Evolutionary conservation across 2,113 vertebrate genomes (phyloP), one percentile per base, ranked within the genome.

Genomic region (Zosterops japonicus): DNA sequence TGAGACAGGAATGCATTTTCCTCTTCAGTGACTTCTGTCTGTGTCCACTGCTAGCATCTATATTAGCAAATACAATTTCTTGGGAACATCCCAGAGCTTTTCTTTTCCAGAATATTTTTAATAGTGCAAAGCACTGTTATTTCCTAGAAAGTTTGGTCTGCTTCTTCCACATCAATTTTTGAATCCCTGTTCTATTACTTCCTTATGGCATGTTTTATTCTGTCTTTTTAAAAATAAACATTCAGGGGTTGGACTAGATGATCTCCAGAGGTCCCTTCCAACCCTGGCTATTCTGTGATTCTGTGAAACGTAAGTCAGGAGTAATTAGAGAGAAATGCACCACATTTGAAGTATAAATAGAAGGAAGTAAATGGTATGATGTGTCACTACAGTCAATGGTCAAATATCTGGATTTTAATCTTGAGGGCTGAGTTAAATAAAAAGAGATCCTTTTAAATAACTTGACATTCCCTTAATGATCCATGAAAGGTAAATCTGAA

Each of bases 81-180:
- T 87, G 84, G 71, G 68, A 88, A 81, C 27, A 67, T 86, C 52
- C 59, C 44, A 44, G 69, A 74, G 46, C 64, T 86, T n/a, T 77
- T 74, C 2, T 78, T 83, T 86, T 68, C 41, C 31, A 52, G 56
- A 65, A 55, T 86, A 9, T 83, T 95, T 93, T 64, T 23, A 44
- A 21, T 63, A 80, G 52, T 78, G 44, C 36, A 88, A 60, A 79
- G 36, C 29, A 33, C 41, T 81, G 13, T 61, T 81, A 87, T 87
- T 96, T 90, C 80, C 65, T 90, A 92, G 95, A 94, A 95, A 92
- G 83, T 78, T 25, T 75, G 42, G 60, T 93, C 60, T 68, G 56
- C 50, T 69, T 85, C 89, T 94, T 87, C 55, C 50, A 25, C 21
- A 29, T 72, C 39, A 53, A 3, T 87, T 94, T 93, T 72, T 75